phyloP scores from a whole-genome alignment of 2,113 vertebrate genomes.

The Leptobrachium ailaonicum region DNA sequence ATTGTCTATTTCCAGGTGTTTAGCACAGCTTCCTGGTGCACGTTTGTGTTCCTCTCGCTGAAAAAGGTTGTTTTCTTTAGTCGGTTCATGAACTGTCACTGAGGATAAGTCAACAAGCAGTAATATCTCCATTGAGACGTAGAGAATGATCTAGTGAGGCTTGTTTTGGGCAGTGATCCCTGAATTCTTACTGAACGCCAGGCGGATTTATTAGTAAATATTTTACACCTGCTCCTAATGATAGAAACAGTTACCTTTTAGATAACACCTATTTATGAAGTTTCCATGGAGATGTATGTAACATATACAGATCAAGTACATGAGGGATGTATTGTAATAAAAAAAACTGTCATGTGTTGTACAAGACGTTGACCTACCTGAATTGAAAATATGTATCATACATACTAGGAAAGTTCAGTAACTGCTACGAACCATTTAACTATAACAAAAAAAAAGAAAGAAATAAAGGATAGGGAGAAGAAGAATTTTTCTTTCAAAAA shows the following conservation, averaged over 20 bases:
- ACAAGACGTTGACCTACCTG: no score
- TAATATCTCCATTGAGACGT: not conserved
- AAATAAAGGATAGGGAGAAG: no score
- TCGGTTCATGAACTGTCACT: constrained; percentile 8
- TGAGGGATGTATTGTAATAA: no score
- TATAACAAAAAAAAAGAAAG: no score
- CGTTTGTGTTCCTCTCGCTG: constrained; percentile 1
- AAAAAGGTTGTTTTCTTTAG: constrained; percentile 30
- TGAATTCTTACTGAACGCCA: not conserved
- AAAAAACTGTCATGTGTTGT: no score
- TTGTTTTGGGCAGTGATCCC: not conserved
- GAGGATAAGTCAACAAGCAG: constrained; percentile 11
- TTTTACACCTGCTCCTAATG: not conserved
- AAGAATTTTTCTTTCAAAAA: no score
- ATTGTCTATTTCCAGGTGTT: constrained; percentile 33
- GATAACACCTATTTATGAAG: not conserved
- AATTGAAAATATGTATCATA: no score
- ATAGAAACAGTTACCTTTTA: not conserved
- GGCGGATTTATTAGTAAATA: not conserved
- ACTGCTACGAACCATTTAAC: no score
- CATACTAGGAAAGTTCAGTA: no score
- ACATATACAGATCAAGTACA: no score
- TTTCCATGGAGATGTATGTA: not conserved
- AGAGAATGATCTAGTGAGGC: not conserved
- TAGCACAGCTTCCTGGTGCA: constrained; percentile 5